phyloP scores from a whole-genome alignment of 1,140 invertebrate species.

The Pogonomyrmex barbatus region DNA sequence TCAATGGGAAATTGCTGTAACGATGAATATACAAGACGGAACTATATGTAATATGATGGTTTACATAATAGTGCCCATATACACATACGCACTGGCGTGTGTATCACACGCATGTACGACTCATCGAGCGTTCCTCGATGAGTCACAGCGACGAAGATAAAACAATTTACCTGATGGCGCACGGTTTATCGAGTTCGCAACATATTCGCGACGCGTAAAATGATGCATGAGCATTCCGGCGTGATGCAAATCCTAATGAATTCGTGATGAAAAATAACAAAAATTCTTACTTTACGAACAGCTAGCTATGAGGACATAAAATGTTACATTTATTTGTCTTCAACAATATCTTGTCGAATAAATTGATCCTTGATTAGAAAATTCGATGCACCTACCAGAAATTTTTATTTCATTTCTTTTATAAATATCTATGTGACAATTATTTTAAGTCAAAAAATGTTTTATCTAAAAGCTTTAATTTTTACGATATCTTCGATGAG shows the following conservation, averaged over 20 bases:
- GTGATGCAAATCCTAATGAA: slow-evolving; percentile 9
- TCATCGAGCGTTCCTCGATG: slow-evolving; percentile 55
- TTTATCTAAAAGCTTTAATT: background rate
- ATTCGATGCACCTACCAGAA: background rate
- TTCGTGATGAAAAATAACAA: background rate
- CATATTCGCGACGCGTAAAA: slow-evolving; percentile 11
- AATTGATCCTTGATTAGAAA: background rate
- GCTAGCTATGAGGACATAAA: background rate
- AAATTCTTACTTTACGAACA: slow-evolving; percentile 33
- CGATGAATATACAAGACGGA: background rate
- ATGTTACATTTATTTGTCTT: background rate
- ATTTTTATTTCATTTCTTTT: background rate
- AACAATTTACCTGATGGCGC: slow-evolving; percentile 53
- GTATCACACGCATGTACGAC: slow-evolving; percentile 23
- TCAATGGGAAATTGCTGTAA: background rate
- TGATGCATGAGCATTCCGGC: background rate
- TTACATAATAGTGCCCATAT: slow-evolving; percentile 61
- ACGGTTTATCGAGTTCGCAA: slow-evolving; percentile 19
- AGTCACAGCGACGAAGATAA: slow-evolving; percentile 58
- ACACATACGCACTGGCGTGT: slow-evolving; percentile 31
- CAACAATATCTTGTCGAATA: background rate
- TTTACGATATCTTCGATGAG: background rate
- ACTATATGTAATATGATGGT: slow-evolving; percentile 49
- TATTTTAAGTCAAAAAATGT: background rate
- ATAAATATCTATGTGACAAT: background rate